A percentile compares a stretch with the other conserved stretches of the same genome.
Evolutionary conservation across 2,797 vertebrate species (phyloP).

Genomic region (Loris lydekkerianus): DNA sequence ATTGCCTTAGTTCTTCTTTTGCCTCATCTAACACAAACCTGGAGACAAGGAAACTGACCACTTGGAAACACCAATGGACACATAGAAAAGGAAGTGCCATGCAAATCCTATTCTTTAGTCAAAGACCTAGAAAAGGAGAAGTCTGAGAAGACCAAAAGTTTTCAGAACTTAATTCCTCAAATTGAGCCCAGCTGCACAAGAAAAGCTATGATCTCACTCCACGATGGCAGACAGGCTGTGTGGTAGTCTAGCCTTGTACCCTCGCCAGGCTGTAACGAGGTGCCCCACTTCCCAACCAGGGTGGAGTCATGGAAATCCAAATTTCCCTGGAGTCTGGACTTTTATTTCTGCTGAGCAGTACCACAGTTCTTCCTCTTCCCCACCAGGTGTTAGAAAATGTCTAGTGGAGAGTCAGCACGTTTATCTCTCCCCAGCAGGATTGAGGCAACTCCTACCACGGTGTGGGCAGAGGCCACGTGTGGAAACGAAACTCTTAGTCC

Average conservation of each 20-base stretch:
- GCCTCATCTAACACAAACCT: background rate
- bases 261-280: too few relatives aligned
- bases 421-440: accelerated
- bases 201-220: background rate
- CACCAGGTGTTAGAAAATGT: background rate
- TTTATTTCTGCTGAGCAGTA: background rate
- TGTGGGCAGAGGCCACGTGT: background rate
- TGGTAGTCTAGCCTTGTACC: too few relatives aligned
- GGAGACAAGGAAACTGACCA: background rate
- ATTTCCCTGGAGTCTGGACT: background rate
- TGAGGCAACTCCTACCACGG: too few relatives aligned
- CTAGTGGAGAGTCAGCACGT: background rate
- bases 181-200: background rate
- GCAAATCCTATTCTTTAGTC: background rate
- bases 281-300: accelerated
- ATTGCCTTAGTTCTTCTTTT: background rate
- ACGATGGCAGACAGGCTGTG: background rate
- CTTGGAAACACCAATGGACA: background rate
- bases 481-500: background rate
- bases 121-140: background rate
- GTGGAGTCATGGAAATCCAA: background rate
- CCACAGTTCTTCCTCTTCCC: background rate
- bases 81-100: background rate
- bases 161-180: background rate
- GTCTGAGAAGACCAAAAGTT: background rate